Base-by-base conservation (phyloP, 2,797 vertebrate genomes). In the Threskiornis aethiopicus region DNA sequence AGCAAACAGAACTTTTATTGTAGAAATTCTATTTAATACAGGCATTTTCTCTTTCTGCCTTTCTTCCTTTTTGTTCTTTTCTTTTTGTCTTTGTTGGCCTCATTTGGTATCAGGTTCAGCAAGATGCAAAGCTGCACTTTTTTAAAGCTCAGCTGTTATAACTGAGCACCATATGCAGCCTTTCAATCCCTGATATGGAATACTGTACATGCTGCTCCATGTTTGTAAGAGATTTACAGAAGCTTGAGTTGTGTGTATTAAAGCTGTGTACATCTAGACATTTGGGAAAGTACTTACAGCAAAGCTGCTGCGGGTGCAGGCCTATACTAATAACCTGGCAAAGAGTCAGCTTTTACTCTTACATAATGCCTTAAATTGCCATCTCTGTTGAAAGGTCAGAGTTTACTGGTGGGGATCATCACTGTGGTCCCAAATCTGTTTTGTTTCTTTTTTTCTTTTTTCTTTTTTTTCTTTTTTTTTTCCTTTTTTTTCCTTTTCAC, bases 181-280 rank as follows among this genome's bases (percentile, higher is more conserved):
- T 98, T 98, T 97, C 97, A 96, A 85, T 97, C 96, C 97, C 96
- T 88, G 95, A 97, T 97, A 95, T 87, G 97, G 97, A 97, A 97
- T 97, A 93, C 76, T 92, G 97, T 97, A 97, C 98, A 96, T 97
- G 95, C 97, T 91, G 98, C 95, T 98, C 96, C 90, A 95, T 97
- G 97, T 98, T 98, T 98, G 97, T 94, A 97, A 91, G 97, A 98
- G 98, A 98, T 98, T 98, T 98, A 96, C 95, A 81, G 98, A 96
- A 97, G 97, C 98, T 97, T 90, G 93, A 96, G 97, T 94, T 94
- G 81, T 97, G 96, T 98, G 97, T 97, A 97, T 97, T 97, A 95
- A 97, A 97, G 98, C 98, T 97, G 94, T 96, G 96, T 96, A 96
- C 92, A 95, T 98, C 97, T 92, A 95, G 96, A 93, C 90, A 95